Evolutionary conservation across 2,113 vertebrate species (phyloP).

Genomic region (Entelurus aequoreus): DNA sequence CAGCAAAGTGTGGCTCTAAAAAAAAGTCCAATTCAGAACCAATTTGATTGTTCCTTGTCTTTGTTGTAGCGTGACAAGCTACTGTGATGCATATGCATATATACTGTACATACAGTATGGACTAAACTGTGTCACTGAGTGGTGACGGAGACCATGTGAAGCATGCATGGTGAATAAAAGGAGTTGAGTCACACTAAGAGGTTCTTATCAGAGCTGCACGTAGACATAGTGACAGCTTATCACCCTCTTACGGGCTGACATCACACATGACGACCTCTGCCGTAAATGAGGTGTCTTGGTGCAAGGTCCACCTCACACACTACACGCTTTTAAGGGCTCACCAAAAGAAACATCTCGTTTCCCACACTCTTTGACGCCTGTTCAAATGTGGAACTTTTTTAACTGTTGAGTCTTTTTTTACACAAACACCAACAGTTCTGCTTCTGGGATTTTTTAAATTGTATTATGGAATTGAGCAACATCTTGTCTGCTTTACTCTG

Average conservation of each 20-base stretch:
- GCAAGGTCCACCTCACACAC: constrained; percentile 32
- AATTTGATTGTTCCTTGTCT: no score
- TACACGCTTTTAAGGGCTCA: neutral
- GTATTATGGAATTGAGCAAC: neutral
- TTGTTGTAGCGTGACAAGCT: no score
- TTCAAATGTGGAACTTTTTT: neutral
- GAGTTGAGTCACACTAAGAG: constrained; percentile 49
- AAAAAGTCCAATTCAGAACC: no score
- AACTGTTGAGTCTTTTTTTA: neutral
- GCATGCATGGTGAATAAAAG: constrained; percentile 26
- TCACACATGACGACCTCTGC: constrained; percentile 34
- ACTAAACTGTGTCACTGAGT: constrained; percentile 19
- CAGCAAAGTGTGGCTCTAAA: no score
- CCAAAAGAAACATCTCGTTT: neutral
- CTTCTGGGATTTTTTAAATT: neutral
- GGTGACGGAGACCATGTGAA: constrained; percentile 47
- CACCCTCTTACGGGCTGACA: constrained; percentile 20
- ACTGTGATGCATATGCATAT: no score
- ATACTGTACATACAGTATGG: neutral
- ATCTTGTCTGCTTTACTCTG: neutral
- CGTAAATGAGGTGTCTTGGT: constrained; percentile 15
- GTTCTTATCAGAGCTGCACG: constrained; percentile 48
- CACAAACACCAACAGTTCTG: neutral
- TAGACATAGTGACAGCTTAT: constrained; percentile 40
- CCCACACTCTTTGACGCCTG: neutral